Percentiles rank a stretch among this genome's conserved stretches.
Conservation (phyloP, 2,888 invertebrate species). For the Diaperis boleti region DNA sequence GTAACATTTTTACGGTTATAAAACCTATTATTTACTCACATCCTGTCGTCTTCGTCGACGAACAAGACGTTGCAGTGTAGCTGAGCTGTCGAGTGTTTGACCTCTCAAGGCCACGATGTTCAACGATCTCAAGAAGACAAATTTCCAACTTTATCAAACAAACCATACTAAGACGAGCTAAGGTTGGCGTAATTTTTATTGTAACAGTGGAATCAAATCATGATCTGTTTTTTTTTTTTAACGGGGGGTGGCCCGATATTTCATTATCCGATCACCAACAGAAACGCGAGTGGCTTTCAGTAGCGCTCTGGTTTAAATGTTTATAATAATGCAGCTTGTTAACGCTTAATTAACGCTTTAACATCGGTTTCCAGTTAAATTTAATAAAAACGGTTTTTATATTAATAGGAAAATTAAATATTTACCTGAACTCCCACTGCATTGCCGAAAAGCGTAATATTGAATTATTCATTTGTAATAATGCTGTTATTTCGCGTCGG, state of each 20-base stretch:
- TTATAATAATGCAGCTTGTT: not conserved
- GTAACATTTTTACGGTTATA: conserved; percentile 9
- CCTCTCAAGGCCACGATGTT: conserved; percentile 31
- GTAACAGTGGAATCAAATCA: no score
- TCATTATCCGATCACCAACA: no score
- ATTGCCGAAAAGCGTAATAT: conserved; percentile 15
- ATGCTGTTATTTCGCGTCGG: not conserved
- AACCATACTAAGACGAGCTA: not conserved
- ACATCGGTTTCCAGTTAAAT: no score
- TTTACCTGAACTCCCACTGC: not conserved
- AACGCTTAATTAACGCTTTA: not conserved
- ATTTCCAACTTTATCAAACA: not conserved
- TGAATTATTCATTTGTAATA: conserved; percentile 20
- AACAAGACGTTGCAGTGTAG: conserved; percentile 6
- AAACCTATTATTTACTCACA: conserved; percentile 17
- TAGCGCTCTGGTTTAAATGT: no score
- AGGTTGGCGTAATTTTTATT: no score
- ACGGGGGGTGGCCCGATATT: no score
- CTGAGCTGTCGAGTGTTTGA: conserved; percentile 26
- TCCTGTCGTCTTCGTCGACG: conserved; percentile 28
- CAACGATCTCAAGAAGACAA: no score
- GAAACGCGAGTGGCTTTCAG: no score
- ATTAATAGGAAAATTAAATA: conserved; percentile 16
- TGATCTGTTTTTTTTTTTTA: no score
- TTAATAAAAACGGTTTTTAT: not conserved